Evolutionary conservation across 2,113 vertebrate species (phyloP), one percentile per base, ranked within the genome.

Genomic region (Crotalus viridis): DNA sequence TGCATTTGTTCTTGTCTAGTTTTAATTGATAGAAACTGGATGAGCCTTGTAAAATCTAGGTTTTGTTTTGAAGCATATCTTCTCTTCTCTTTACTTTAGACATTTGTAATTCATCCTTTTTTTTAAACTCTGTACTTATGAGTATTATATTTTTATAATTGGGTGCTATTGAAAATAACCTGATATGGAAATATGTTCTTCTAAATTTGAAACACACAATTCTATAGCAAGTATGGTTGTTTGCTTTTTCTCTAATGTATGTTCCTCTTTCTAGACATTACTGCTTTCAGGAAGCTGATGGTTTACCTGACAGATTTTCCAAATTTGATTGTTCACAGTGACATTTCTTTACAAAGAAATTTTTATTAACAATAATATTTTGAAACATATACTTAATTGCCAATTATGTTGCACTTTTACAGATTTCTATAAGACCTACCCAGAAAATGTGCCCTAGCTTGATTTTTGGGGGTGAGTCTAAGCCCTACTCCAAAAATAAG

Each of bases 191-290:
- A 90, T 81, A 54, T 43, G 0, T 43, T 93, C 12, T 33, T 0
- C 85, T 94, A 19, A 81, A 39, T 39, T 94, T 94, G 33, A 81
- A 48, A 39, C 89, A 91, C 1, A 52, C 10, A 92, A 39, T 90
- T 91, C 10, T 56, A 57, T 91, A 15, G 1, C 93, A 33, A 61
- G 90, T 4, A 93, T 87, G 2, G 0, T 87, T 9, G 0, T 91
- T 0, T 0, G 28, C 57, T 48, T 88, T 33, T 6, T 43, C 3
- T 94, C 92, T 89, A 87, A 8, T 59, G 17, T 90, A 2, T 28
- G 33, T 21, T 90, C 52, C 17, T 57, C 19, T 85, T 74, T 87
- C 26, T 28, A 54, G 33, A 90, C 81, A 85, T n/a, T 46, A 54
- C 9, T n/a, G 54, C 24, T 8, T 24, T 57, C 10, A 85, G 7